Evolutionary conservation across 2,113 vertebrate genomes (phyloP), one percentile per base, ranked within the genome.

Genomic region (Synchiropus splendidus): DNA sequence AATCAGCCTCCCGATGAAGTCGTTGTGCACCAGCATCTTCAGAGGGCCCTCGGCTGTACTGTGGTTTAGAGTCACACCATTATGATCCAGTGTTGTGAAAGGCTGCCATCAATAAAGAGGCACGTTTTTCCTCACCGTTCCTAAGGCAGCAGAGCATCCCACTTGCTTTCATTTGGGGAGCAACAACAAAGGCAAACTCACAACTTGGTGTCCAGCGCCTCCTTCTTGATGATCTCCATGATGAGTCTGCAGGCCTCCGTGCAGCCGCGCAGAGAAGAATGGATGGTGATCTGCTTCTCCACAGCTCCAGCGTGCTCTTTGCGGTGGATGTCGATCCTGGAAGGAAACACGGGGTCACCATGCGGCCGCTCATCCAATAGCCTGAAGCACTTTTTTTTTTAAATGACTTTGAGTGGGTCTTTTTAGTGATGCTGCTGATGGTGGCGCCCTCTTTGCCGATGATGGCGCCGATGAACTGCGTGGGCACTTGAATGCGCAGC

Each of bases 171-270:
- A n/a, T n/a, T n/a, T n/a, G n/a, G n/a, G n/a, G n/a, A n/a, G n/a
- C n/a, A n/a, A n/a, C n/a, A n/a, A n/a, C n/a, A n/a, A n/a, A n/a
- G n/a, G n/a, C n/a, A n/a, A 72, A 90, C 94, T 88, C 69, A 97
- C 94, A 94, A 97, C 80, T 98, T 98, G 34, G 90, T 98, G 80
- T 98, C 95, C 38, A 92, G 70, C 37, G 95, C 94, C 81, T 98
- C 95, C 70, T 98, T 97, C 77, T 94, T 92, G 94, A 98, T 98
- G 78, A 98, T 98, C 78, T 98, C 94, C 92, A 97, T 91, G 75
- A 98, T 96, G 64, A 89, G 92, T 61, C 83, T 90, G 75, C 95
- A 98, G 70, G 95, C 92, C 0, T 83, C 88, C 33, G 91, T 92
- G 59, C 92, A 97, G 35, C 95, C 92, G 59, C 97, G 92, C 12